Conservation (phyloP, 2,113 vertebrate genomes). For the Chaetodon trifascialis region DNA sequence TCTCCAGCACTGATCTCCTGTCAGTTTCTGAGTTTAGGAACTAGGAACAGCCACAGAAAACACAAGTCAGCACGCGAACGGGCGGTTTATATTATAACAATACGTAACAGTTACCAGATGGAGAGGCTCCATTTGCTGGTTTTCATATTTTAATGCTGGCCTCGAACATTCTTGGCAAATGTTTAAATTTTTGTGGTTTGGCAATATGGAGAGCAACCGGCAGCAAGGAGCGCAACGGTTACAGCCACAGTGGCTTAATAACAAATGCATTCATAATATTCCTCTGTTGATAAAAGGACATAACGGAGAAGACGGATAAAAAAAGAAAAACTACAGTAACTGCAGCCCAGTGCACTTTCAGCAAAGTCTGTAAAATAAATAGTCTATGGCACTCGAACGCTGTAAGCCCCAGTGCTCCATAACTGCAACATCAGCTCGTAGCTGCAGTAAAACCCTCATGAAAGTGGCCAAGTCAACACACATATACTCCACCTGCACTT, state of each 20-base stretch:
- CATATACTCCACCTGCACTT: constrained; percentile 88
- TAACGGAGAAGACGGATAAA: background rate
- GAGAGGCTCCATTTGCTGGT: constrained; percentile 13
- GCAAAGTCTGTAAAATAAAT: constrained; percentile 46
- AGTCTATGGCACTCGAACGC: background rate
- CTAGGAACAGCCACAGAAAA: constrained; percentile 72
- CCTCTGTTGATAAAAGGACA: background rate
- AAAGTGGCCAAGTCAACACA: constrained; percentile 31
- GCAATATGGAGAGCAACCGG: background rate
- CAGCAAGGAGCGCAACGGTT: background rate
- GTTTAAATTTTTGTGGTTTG: background rate
- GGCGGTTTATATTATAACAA: background rate
- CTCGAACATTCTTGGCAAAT: constrained; percentile 1
- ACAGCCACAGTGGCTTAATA: background rate
- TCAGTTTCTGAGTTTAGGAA: constrained; percentile 88
- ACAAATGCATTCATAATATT: background rate
- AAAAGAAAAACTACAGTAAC: background rate
- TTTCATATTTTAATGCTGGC: constrained; percentile 21
- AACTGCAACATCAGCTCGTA: constrained; percentile 33
- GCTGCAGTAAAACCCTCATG: constrained; percentile 43
- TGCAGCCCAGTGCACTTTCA: constrained; percentile 20
- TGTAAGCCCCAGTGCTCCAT: background rate
- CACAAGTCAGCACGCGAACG: constrained; percentile 3
- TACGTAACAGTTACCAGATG: background rate
- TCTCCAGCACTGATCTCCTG: constrained; percentile 82